Base-by-base conservation (phyloP, 2,797 vertebrate species). In the Halcyon chelicuti region DNA sequence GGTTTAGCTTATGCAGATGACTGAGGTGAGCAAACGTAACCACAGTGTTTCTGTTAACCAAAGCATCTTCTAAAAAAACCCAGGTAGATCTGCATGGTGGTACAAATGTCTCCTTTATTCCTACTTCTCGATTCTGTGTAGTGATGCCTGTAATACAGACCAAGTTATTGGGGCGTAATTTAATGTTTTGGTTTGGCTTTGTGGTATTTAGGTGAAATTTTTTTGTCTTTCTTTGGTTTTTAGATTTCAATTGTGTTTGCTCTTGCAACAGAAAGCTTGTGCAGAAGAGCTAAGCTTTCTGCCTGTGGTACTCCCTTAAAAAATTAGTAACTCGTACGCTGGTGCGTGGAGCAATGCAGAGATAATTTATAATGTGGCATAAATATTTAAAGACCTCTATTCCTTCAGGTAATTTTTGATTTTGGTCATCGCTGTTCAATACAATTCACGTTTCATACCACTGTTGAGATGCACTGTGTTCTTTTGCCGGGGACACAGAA, bases 361-460 rank as follows among this genome's bases (percentile, higher is more conserved):
- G 61, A 77, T 86, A 65, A 90, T 94, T 85, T 80, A 29, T 74
- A 61, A 79, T 5, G 12, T 83, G 74, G 49, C 67, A 89, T 96
- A 89, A 96, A 93, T 96, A 90, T 96, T 97, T 96, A 86, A 94
- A 89, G 67, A 26, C 7, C 28, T 77, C 22, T 49, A 1, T 92
- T 90, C 61, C 72, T 88, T 78, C 35, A 54, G 81, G 65, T 94
- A 37, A 28, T 66, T 91, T 94, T 66, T 80, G 20, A 83, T 93
- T 94, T 94, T 88, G 76, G 87, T 90, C 21, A 28, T 46, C 4
- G 5, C 88, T 0, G 1, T 67, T 91, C 62, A 37, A 26, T 86
- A 73, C 66, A 55, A n/a, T 0, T 0, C 82, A 66, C 0, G 5
- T 74, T 66, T 71, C 16, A 1, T 7, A 8, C 35, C 0, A 3